Evolutionary conservation across 2,797 vertebrate genomes (phyloP), one percentile per base, ranked within the genome.

Genomic region (Nyctibius grandis): DNA sequence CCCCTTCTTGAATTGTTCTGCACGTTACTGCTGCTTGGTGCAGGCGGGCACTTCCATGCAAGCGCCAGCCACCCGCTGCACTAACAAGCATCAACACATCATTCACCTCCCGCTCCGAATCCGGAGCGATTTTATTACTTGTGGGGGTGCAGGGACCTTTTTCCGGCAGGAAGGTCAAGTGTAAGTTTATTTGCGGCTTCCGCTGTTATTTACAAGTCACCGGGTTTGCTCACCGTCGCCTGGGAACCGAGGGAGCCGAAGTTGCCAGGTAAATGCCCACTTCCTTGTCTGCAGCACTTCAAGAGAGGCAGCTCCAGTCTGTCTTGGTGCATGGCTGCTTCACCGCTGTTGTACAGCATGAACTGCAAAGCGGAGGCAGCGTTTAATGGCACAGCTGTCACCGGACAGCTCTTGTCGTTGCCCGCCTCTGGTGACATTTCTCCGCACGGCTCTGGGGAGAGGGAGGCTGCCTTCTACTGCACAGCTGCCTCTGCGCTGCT

Each of bases 251-350:
- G 72, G 93, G 84, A 88, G 29, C 72, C 81, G 53, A 78, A 96
- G 84, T 25, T 82, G 88, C 75, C 91, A 97, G 96, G 96, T 97
- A 96, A 95, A 80, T 67, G 85, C 56, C 48, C 82, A 29, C 45
- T 50, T 68, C 87, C 57, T 64, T 48, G 33, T 11, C 82, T 59
- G 82, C 77, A 80, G 57, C 83, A 13, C 36, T 82, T 28, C 1
- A 17, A n/a, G 65, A 5, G 61, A 29, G 80, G 86, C 86, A 44
- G 81, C 84, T 59, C 18, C 60, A 7, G 3, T 15, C 57, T 12
- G 78, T 70, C 72, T 7, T 18, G 15, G 38, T 33, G 69, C 85
- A 67, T 63, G 88, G 73, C 74, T 61, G 92, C 72, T 45, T 34
- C 60, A 6, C 67, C 56, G 56, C 72, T 15, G 5, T 28, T 9